Evolutionary conservation across 1,140 invertebrate genomes (phyloP), one percentile per base, ranked within the genome.

Genomic region (Semibalanus balanoides): DNA sequence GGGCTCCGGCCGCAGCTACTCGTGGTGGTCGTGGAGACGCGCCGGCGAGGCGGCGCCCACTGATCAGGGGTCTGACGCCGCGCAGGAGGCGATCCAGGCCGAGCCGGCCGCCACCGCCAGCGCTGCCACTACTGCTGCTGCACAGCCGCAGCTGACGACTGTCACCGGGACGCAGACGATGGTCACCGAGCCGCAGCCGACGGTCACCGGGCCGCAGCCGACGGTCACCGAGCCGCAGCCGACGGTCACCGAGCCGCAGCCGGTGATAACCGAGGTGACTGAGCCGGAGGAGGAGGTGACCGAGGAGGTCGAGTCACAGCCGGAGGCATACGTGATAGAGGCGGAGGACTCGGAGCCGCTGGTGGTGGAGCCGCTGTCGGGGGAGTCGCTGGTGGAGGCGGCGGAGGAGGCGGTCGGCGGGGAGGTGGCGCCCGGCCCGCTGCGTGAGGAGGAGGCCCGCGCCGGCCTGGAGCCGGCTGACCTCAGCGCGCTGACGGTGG

Each of bases 31-130:
- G n/a, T 83, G 83, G 83, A 76, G 83, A 70, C 76, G 73, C 75
- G 78, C 79, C 94, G 93, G 87, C 85, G 73, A 87, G 89, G 78
- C 85, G 99, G 70, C 93, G 96, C 81, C 86, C 7, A 1, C 14
- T 19, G 51, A 64, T 19, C 1, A 64, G 11, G 11, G 22, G 14
- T 1, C 11, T 7, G 14, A 14, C 14, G 1, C 51, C 9, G 51
- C 51, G 51, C 51, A 64, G 51, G 14, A 14, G 51, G 51, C 51
- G 51, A 3, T 25, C 14, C 51, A 22, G 14, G 51, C 3, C 11
- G 51, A 64, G 51, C 9, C 51, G 14, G 51, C 51, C 51, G 51
- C 51, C 51, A 19, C 22, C 51, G 22, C 51, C 51, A 19, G 51
- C 51, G 51, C 14, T 1, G 51, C 35, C n/a, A n/a, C n/a, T n/a